Percentiles rank a stretch among this genome's conserved stretches.
Evolutionary conservation across 2,888 invertebrate genomes (phyloP).

Genomic region (Cryptus viduatorius): DNA sequence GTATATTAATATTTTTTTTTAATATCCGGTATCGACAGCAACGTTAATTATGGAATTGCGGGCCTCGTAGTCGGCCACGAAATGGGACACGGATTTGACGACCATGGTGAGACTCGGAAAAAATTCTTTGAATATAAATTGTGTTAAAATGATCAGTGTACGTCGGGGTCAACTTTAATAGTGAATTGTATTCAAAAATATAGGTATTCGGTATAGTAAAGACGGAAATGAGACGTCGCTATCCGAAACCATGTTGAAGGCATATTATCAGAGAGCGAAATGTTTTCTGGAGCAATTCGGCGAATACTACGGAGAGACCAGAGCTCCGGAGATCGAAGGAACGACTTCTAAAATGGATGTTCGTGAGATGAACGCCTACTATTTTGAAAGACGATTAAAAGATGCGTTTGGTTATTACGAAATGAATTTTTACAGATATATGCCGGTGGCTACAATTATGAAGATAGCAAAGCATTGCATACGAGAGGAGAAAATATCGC

Average conservation of each 20-base stretch:
- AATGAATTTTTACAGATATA: neutral
- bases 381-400: too few relatives aligned
- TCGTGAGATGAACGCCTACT: neutral
- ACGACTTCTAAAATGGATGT: neutral
- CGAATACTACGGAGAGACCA: conserved; percentile 34
- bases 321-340: neutral
- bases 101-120: neutral
- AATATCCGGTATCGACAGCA: conserved; percentile 1
- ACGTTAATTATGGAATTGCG: conserved; percentile 54
- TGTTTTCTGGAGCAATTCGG: conserved; percentile 58
- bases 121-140: neutral
- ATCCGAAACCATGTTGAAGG: conserved; percentile 17
- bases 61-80: conserved; percentile 51
- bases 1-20: neutral
- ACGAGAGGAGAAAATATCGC: conserved; percentile 91
- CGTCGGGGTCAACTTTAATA: neutral
- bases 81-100: conserved; percentile 58
- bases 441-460: neutral
- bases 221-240: conserved; percentile 12
- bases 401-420: neutral
- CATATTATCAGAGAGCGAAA: conserved; percentile 48
- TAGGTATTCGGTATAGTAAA: neutral
- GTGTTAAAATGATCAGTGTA: neutral
- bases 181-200: neutral
- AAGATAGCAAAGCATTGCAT: neutral